phyloP scores from a whole-genome alignment of 2,888 invertebrate species.

The Meandrusa payeni region DNA sequence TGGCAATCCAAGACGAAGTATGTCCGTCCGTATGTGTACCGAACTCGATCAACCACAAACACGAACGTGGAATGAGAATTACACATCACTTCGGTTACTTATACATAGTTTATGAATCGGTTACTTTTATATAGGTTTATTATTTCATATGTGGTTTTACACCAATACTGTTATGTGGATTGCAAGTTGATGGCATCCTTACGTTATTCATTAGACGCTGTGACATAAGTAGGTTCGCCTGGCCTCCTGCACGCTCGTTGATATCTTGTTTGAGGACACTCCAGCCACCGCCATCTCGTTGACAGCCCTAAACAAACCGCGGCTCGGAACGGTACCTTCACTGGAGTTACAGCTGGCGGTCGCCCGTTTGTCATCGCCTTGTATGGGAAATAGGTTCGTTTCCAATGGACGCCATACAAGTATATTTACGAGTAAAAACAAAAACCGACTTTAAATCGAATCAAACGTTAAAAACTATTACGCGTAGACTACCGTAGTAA shows the following conservation, averaged over 20 bases:
- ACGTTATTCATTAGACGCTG: conserved; percentile 4
- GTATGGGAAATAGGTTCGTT: conserved; percentile 1
- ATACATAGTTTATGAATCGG: too few relatives aligned
- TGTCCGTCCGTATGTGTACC: too few relatives aligned
- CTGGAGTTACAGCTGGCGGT: not conserved
- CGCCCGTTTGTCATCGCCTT: not conserved
- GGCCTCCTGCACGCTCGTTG: not conserved
- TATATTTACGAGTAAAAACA: too few relatives aligned
- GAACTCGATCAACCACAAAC: too few relatives aligned
- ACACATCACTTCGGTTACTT: too few relatives aligned
- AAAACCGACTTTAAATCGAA: too few relatives aligned
- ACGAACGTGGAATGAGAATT: too few relatives aligned
- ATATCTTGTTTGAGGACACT: conserved; percentile 8
- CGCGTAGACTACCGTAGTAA: too few relatives aligned
- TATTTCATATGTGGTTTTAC: too few relatives aligned
- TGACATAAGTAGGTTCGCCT: conserved; percentile 9
- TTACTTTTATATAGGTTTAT: too few relatives aligned
- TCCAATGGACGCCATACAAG: not conserved
- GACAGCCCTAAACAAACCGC: conserved; percentile 2
- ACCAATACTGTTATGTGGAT: conserved; percentile 1
- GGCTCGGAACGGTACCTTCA: conserved; percentile 11
- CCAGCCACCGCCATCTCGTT: not conserved
- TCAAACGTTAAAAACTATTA: too few relatives aligned
- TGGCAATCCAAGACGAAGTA: too few relatives aligned
- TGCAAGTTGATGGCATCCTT: not conserved